A percentile compares a stretch with the other conserved stretches of the same genome.
phyloP scores from a whole-genome alignment of 2,113 vertebrate species.

The Cairina moschata region DNA sequence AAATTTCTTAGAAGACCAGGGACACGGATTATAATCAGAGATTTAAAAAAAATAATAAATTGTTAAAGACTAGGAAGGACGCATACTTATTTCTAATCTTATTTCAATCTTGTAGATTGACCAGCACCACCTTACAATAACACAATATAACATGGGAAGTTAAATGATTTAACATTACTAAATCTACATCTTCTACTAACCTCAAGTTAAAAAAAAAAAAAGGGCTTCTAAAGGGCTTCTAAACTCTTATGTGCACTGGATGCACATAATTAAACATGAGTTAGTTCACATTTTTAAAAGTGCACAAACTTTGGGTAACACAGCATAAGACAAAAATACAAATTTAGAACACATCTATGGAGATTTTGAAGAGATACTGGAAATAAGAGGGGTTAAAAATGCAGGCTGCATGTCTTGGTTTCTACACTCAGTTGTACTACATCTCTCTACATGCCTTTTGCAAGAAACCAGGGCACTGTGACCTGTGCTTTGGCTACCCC shows the following conservation, averaged over 20 bases:
- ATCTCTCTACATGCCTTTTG: neutral
- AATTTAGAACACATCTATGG: neutral
- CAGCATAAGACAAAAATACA: neutral
- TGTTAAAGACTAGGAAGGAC: no score
- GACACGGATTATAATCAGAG: no score
- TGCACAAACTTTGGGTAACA: neutral
- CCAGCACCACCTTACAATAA: neutral
- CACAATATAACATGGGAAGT: neutral
- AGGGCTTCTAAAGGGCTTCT: neutral
- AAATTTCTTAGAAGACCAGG: neutral
- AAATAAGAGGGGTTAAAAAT: neutral
- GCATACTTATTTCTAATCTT: no score
- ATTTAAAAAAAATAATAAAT: no score
- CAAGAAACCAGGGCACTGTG: neutral
- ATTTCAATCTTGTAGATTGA: no score
- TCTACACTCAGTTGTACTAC: neutral
- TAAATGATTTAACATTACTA: neutral
- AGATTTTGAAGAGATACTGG: neutral
- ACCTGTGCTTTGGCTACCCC: neutral
- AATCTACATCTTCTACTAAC: neutral
- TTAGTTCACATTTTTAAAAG: neutral
- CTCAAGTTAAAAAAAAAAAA: neutral
- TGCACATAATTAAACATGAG: neutral
- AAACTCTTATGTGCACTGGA: neutral
- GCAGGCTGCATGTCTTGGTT: neutral